Evolutionary conservation across 2,797 vertebrate genomes (phyloP), one percentile per base, ranked within the genome.

Genomic region (Ciconia nigra): DNA sequence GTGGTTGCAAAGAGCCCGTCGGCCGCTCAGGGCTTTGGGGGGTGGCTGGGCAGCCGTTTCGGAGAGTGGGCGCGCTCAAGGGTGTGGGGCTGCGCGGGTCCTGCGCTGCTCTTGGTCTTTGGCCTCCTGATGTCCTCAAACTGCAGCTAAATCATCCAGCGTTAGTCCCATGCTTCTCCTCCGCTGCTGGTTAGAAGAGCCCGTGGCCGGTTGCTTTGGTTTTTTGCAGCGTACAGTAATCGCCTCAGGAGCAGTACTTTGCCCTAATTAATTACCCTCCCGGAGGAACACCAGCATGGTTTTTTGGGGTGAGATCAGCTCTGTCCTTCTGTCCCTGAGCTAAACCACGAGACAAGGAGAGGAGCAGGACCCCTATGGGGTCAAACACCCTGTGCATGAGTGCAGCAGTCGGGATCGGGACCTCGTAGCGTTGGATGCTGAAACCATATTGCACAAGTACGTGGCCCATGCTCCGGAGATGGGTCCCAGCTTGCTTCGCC

Each of bases 261-360:
- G 28, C 76, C 54, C 28, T 67, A 7, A 29, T 20, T 65, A 35
- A 21, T 9, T 22, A 7, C 35, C 22, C 42, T 31, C 13, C 20
- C 6, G 0, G 26, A 22, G 31, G 33, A 47, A 11, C 21, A 3
- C 6, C 3, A 0, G 31, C 8, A 0, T 9, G 22, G 2, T 2
- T 13, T 21, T 41, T 20, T 37, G 2, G 5, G 31, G 26, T 47
- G 25, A n/a, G 5, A 19, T 4, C 5, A 14, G 44, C 63, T 35
- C 49, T 2, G 8, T n/a, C 24, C 33, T 21, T 8, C 33, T 33
- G 62, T 10, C 51, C 12, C n/a, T 5, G 63, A 65, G 65, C 39
- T 39, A 9, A 49, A 35, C n/a, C 1, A 1, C 25, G 62, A 59
- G 35, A 18, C 5, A 5, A 20, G 35, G 24, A 12, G 47, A 10